Conservation (phyloP, 2,888 invertebrate genomes). For the Tetragnatha montana region DNA sequence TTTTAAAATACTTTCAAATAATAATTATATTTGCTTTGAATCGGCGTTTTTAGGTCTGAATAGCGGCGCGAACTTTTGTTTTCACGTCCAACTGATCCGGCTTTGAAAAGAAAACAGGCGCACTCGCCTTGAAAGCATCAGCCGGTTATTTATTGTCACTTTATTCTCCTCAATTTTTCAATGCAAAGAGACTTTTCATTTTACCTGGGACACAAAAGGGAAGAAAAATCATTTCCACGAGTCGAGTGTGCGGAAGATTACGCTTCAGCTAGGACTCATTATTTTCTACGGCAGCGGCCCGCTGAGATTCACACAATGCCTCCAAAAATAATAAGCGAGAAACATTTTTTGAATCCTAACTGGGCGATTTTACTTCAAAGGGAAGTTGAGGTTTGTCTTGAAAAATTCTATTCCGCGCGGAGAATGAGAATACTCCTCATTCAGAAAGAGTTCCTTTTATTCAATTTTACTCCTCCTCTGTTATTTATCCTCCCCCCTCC, state of each 20-base stretch:
- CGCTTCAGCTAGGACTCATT: slow-evolving; percentile 39
- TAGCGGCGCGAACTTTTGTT: background rate
- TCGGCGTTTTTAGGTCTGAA: background rate
- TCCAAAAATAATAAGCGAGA: slow-evolving; percentile 57
- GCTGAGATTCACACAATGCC: slow-evolving; percentile 46
- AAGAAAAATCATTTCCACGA: slow-evolving; percentile 34
- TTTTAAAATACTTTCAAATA: background rate
- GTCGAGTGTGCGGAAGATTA: slow-evolving; percentile 37
- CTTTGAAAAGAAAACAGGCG: background rate
- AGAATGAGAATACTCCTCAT: slow-evolving; percentile 61
- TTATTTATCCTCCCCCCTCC: slow-evolving; percentile 68
- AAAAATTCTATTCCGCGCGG: slow-evolving; percentile 51
- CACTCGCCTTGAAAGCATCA: background rate
- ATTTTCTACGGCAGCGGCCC: slow-evolving; percentile 19
- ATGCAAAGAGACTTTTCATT: slow-evolving; percentile 1
- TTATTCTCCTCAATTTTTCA: background rate
- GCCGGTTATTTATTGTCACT: background rate
- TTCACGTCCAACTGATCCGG: background rate
- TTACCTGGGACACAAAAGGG: slow-evolving; percentile 34
- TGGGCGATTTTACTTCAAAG: slow-evolving; percentile 61
- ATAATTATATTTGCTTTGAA: background rate
- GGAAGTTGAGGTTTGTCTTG: slow-evolving; percentile 47
- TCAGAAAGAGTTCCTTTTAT: slow-evolving; percentile 66
- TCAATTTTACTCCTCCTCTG: slow-evolving; percentile 67
- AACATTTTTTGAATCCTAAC: slow-evolving; percentile 48